phyloP scores from a whole-genome alignment of 2,113 vertebrate species.

The Corydoras maculifer region DNA sequence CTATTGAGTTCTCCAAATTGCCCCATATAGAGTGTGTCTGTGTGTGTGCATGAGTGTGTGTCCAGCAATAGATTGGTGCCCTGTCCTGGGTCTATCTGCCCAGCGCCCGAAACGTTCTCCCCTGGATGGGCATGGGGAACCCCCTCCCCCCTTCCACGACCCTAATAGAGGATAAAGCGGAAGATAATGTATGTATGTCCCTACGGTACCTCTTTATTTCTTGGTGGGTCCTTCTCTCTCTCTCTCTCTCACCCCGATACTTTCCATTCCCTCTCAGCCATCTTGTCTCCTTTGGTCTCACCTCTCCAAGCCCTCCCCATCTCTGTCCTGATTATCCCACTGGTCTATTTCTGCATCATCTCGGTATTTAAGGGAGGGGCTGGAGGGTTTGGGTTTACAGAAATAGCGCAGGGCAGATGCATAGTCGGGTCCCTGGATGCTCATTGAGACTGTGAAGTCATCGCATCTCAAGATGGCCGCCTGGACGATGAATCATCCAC shows the following conservation, averaged over 20 bases:
- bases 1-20: no score
- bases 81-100: no score
- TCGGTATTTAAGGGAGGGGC: slow-evolving; percentile 18
- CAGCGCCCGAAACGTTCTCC: no score
- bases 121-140: no score
- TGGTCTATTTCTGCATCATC: slow-evolving; percentile 29
- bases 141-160: no score
- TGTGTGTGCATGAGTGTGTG: no score
- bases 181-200: no score
- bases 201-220: neutral
- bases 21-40: no score
- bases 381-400: slow-evolving; percentile 20
- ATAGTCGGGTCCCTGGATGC: slow-evolving; percentile 37
- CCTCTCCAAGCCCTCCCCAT: slow-evolving; percentile 7
- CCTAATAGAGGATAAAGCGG: no score
- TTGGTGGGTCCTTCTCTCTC: slow-evolving; percentile 4
- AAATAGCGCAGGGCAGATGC: slow-evolving; percentile 38
- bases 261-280: neutral
- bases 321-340: slow-evolving; percentile 20
- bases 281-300: slow-evolving; percentile 14
- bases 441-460: slow-evolving; percentile 47
- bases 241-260: neutral
- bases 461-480: slow-evolving; percentile 39
- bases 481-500: slow-evolving; percentile 39
- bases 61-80: no score